Evolutionary conservation across 2,113 vertebrate genomes (phyloP).

Genomic region (Cebidichthys violaceus): DNA sequence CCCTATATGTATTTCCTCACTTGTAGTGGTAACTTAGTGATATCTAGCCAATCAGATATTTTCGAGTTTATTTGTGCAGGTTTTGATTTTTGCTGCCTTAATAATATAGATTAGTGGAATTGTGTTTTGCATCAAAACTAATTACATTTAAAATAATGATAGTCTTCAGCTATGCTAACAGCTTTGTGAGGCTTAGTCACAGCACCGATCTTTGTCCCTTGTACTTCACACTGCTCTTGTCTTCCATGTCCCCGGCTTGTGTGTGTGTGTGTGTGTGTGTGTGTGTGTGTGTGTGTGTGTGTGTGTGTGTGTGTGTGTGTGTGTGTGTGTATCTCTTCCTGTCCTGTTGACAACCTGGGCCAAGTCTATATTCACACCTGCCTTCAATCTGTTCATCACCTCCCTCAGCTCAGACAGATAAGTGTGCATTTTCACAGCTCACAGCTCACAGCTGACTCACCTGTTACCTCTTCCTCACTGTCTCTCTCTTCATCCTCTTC

Average conservation of each 20-base stretch:
- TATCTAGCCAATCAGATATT: background rate
- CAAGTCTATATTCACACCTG: background rate
- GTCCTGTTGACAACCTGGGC: background rate
- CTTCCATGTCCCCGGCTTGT: too few relatives aligned
- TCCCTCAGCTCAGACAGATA: background rate
- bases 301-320: background rate
- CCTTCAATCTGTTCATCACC: background rate
- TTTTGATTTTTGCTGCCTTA: background rate
- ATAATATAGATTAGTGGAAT: background rate
- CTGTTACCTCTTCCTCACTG: conserved; percentile 17
- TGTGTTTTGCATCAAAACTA: background rate
- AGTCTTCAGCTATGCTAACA: background rate
- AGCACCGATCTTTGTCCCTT: too few relatives aligned
- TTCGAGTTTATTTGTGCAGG: background rate
- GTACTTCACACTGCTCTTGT: too few relatives aligned
- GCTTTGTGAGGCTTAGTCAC: background rate
- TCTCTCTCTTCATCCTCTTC: background rate
- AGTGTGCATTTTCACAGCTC: background rate
- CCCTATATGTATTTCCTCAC: background rate
- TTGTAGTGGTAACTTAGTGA: background rate
- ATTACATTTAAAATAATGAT: background rate
- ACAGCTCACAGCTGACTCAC: conserved; percentile 34
- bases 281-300: background rate
- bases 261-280: background rate
- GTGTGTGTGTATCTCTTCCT: background rate